Conservation (phyloP, 1,140 invertebrate genomes). For the Notospermus geniculatus region DNA sequence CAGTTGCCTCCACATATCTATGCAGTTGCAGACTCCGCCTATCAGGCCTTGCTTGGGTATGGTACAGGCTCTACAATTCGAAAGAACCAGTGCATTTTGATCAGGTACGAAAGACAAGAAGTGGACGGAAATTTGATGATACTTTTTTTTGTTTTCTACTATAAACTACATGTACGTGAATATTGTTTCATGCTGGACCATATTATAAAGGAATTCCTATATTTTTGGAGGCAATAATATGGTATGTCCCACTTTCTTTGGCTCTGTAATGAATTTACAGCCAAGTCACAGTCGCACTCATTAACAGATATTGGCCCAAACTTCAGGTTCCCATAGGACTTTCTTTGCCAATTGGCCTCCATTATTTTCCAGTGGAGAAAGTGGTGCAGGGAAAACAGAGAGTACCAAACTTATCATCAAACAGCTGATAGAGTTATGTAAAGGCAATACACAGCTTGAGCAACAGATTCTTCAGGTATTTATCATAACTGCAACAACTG, state of each 20-base stretch:
- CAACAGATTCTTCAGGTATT: conserved; percentile 52
- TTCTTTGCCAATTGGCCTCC: not conserved
- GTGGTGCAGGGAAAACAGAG: conserved; percentile 99
- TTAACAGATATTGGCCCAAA: not conserved
- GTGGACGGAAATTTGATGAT: no score
- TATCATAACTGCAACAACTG: not conserved
- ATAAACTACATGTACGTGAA: not conserved
- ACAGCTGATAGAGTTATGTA: conserved; percentile 51
- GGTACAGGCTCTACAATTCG: conserved; percentile 34
- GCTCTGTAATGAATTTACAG: no score
- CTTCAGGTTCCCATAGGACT: not conserved
- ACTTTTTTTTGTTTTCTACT: no score
- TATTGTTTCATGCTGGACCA: not conserved
- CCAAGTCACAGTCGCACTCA: no score
- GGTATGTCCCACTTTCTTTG: not conserved
- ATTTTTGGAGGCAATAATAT: not conserved
- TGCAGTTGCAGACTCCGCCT: conserved; percentile 75
- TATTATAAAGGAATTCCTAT: not conserved
- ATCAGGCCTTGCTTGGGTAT: conserved; percentile 85
- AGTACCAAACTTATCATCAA: conserved; percentile 62
- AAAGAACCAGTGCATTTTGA: conserved; percentile 46
- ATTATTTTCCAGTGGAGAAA: conserved; percentile 79
- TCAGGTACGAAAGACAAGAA: conserved; percentile 31
- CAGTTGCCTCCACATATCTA: conserved; percentile 79
- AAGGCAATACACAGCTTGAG: conserved; percentile 48